Conservation (phyloP, 2,888 invertebrate species). For the Spilosoma lubricipeda region DNA sequence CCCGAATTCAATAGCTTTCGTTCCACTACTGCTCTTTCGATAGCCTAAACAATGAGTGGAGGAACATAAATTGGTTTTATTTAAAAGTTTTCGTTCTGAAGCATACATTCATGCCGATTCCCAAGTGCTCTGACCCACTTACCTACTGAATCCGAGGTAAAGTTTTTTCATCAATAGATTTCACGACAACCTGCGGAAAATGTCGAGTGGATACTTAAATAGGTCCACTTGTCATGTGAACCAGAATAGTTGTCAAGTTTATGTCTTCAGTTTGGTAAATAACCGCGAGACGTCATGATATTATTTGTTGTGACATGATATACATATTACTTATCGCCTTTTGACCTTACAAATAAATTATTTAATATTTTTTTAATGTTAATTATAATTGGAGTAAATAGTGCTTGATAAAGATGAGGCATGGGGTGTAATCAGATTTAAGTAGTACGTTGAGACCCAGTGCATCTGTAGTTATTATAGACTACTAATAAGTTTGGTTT, state of each 20-base stretch:
- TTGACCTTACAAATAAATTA: too few species aligned
- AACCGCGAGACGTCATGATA: not conserved
- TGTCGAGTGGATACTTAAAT: constrained; percentile 27
- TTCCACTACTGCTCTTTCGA: constrained; percentile 10
- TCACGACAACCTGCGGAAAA: constrained; percentile 26
- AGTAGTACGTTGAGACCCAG: too few species aligned
- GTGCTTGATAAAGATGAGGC: too few species aligned
- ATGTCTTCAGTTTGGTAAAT: not conserved
- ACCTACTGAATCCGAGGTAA: constrained; percentile 37
- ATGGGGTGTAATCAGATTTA: too few species aligned
- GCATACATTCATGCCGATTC: constrained; percentile 32
- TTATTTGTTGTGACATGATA: not conserved
- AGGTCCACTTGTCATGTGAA: constrained; percentile 10
- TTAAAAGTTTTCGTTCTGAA: constrained; percentile 47
- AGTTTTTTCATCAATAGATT: constrained; percentile 51
- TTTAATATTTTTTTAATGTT: too few species aligned
- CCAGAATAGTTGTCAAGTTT: not conserved
- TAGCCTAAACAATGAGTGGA: constrained; percentile 31
- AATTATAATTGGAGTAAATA: too few species aligned
- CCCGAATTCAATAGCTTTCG: not conserved
- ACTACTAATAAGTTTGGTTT: too few species aligned
- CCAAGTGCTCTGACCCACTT: constrained; percentile 47
- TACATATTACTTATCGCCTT: not conserved
- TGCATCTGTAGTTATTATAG: too few species aligned
- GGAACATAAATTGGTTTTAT: constrained; percentile 38